These are phyloP conservation scores for Pantherophis guttatus DNA, from an alignment of 2,113 vertebrate genomes.

Conservation along the genomic window DNA sequence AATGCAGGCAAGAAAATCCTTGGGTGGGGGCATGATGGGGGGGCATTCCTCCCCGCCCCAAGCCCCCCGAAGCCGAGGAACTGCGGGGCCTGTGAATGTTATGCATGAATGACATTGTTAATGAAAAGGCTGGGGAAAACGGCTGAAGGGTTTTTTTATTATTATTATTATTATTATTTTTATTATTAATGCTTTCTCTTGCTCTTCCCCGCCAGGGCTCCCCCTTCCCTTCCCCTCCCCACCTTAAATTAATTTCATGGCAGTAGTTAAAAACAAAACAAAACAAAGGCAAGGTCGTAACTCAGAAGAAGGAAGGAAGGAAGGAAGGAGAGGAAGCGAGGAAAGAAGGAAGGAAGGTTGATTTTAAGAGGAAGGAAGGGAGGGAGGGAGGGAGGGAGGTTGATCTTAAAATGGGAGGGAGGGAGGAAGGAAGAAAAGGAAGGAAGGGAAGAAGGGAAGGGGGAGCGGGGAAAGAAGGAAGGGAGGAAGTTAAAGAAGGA, in stretches of 20 bases:
- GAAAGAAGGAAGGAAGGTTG: too few species aligned
- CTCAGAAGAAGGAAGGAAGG: background rate
- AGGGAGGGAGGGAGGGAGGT: too few species aligned
- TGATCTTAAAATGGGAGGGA: too few species aligned
- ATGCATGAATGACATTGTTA: constrained; percentile 38
- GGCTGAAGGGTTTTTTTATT: constrained; percentile 7
- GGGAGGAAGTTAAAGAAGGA: too few species aligned
- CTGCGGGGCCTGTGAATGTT: constrained; percentile 44
- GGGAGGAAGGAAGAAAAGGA: too few species aligned
- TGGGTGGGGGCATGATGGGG: too few species aligned
- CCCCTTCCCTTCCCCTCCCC: too few species aligned
- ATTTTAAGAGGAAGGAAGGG: too few species aligned
- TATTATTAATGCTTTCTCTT: constrained; percentile 15
- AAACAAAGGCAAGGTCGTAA: constrained; percentile 48
- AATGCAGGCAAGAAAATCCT: background rate
- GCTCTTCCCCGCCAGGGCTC: background rate
- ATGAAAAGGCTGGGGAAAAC: constrained; percentile 49
- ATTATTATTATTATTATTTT: constrained; percentile 4
- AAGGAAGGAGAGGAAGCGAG: too few species aligned
- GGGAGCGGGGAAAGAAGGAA: too few species aligned
- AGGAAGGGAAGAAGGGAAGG: too few species aligned
- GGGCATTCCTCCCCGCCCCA: background rate
- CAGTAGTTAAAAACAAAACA: background rate
- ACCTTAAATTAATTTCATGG: constrained; percentile 52
- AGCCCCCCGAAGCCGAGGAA: constrained; percentile 20